phyloP scores from a whole-genome alignment of 2,113 vertebrate genomes.

The Anoplopoma fimbria region DNA sequence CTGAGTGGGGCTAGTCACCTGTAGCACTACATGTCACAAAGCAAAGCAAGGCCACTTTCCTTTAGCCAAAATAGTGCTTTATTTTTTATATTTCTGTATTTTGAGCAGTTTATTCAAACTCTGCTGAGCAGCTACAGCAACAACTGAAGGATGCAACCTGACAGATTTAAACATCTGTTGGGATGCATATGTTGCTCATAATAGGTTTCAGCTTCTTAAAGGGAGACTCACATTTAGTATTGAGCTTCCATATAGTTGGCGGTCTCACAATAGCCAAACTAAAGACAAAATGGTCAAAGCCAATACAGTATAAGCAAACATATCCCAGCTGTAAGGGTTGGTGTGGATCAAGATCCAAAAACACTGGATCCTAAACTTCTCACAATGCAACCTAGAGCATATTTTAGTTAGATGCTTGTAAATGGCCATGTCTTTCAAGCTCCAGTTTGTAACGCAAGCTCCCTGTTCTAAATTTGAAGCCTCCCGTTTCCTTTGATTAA shows the following conservation, averaged over 20 bases:
- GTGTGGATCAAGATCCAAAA: not conserved
- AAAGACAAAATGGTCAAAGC: not conserved
- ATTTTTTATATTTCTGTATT: constrained; percentile 4
- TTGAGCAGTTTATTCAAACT: not conserved
- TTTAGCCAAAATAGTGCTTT: not conserved
- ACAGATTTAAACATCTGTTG: not conserved
- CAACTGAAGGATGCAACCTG: not conserved
- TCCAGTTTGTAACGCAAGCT: not conserved
- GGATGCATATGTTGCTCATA: not conserved
- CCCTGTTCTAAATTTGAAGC: not conserved
- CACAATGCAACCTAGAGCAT: not conserved
- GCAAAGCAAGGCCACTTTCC: not conserved
- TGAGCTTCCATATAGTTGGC: not conserved
- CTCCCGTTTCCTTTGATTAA: not conserved
- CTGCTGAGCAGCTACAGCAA: not conserved
- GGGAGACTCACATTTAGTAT: not conserved
- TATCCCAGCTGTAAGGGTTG: not conserved
- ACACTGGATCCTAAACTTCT: not conserved
- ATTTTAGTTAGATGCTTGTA: not conserved
- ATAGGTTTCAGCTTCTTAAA: not conserved
- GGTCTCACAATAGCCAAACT: not conserved
- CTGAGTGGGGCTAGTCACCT: constrained; percentile 30
- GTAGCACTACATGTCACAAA: constrained; percentile 15
- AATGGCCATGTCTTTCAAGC: not conserved
- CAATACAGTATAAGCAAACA: not conserved